A percentile compares a stretch with the other conserved stretches of the same genome.
These are phyloP conservation scores for Orchestes rusci DNA, from an alignment of 2,888 invertebrate species.

Conservation along the genomic window DNA sequence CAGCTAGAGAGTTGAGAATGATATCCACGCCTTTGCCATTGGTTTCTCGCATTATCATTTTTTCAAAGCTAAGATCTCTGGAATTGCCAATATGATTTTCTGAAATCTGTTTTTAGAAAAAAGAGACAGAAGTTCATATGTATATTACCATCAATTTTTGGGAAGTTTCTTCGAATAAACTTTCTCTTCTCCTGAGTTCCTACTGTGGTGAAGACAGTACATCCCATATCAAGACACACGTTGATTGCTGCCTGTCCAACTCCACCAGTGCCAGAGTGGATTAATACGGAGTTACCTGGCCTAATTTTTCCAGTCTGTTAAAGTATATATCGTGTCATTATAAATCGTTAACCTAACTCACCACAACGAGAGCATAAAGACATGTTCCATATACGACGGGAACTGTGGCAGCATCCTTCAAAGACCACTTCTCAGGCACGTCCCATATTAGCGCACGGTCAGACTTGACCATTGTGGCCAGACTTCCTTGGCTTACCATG, in stretches of 20 bases:
- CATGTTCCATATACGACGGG: conserved; percentile 54
- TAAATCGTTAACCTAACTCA: no score
- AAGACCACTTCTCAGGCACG: conserved; percentile 49
- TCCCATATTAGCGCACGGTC: conserved; percentile 45
- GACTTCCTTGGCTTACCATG: conserved; percentile 46
- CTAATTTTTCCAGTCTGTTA: conserved; percentile 28
- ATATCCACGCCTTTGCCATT: conserved; percentile 84
- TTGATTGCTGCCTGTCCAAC: conserved; percentile 75
- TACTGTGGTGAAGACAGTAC: conserved; percentile 65
- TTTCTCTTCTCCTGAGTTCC: conserved; percentile 57
- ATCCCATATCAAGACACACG: conserved; percentile 56
- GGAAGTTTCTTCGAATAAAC: conserved; percentile 51
- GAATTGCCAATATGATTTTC: conserved; percentile 49
- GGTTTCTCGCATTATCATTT: conserved; percentile 72
- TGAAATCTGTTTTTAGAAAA: conserved; percentile 20
- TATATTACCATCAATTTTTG: conserved; percentile 37
- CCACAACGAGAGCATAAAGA: conserved; percentile 30
- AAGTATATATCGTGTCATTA: no score
- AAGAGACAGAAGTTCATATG: no score
- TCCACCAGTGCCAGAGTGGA: conserved; percentile 60
- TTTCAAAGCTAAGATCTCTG: conserved; percentile 79
- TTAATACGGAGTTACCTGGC: conserved; percentile 44
- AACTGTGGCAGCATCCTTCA: conserved; percentile 54
- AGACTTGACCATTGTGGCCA: conserved; percentile 50
- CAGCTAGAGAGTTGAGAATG: conserved; percentile 85